phyloP scores from a whole-genome alignment of 2,888 invertebrate genomes.

The Timema podura region DNA sequence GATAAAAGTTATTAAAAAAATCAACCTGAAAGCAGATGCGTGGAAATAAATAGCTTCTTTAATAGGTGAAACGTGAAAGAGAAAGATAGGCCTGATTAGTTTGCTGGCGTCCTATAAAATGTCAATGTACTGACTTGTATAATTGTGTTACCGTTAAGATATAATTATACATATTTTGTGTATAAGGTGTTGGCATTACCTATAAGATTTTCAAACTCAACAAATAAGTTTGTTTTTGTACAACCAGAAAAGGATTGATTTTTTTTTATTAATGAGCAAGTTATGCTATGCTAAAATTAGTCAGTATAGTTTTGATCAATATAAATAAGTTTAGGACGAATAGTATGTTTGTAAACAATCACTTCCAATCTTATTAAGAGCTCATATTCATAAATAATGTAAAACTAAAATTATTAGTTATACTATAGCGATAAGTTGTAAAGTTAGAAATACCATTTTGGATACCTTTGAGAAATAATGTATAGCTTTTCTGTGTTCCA shows the following conservation, averaged over 20 bases:
- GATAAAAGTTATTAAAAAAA: too few relatives aligned
- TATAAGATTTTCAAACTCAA: not conserved
- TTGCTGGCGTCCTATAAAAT: not conserved
- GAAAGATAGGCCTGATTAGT: too few relatives aligned
- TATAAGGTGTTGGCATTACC: not conserved
- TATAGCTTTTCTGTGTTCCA: not conserved
- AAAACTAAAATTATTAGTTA: not conserved
- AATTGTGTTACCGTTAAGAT: not conserved
- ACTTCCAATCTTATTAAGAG: not conserved
- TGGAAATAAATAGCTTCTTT: too few relatives aligned
- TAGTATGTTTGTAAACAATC: not conserved
- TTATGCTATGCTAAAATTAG: not conserved
- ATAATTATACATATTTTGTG: not conserved
- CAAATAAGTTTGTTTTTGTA: not conserved
- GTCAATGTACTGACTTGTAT: not conserved
- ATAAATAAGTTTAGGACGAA: not conserved
- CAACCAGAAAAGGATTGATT: not conserved
- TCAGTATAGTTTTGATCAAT: not conserved
- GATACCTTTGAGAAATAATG: not conserved
- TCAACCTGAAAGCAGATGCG: too few relatives aligned
- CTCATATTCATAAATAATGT: not conserved
- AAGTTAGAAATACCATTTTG: not conserved
- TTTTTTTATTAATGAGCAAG: not conserved
- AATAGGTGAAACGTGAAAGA: too few relatives aligned
- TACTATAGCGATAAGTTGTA: not conserved